Conservation (phyloP, 1,140 invertebrate species). For the Sycophaga agraensis region DNA sequence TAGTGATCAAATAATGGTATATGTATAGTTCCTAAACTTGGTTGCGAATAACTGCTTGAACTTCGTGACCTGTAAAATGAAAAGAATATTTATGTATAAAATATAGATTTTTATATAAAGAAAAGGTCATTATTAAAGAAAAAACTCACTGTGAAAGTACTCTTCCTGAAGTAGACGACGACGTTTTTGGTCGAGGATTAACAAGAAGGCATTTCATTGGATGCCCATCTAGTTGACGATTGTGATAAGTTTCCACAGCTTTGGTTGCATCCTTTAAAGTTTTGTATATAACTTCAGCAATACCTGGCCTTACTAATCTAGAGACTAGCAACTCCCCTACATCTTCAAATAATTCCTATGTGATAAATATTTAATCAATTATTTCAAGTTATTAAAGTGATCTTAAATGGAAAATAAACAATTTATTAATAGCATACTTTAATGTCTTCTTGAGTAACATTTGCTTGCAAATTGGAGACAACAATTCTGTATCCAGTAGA, state of each 20-base stretch:
- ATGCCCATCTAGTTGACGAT: slow-evolving; percentile 83
- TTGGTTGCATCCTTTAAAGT: slow-evolving; percentile 80
- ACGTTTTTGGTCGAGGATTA: slow-evolving; percentile 68
- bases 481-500: slow-evolving; percentile 73
- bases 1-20: slow-evolving; percentile 53
- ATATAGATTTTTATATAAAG: not conserved
- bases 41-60: slow-evolving; percentile 50
- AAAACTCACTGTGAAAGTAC: slow-evolving; percentile 48
- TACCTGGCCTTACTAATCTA: slow-evolving; percentile 79
- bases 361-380: not conserved
- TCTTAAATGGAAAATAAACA: slow-evolving; percentile 1
- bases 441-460: slow-evolving; percentile 86
- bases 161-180: slow-evolving; percentile 59
- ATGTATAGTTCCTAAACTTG: slow-evolving; percentile 54
- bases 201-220: slow-evolving; percentile 80
- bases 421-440: slow-evolving; percentile 59
- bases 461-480: slow-evolving; percentile 82
- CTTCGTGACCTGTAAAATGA: slow-evolving; percentile 44
- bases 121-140: not conserved
- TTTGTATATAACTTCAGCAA: slow-evolving; percentile 87
- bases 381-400: no score
- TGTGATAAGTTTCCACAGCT: slow-evolving; percentile 90
- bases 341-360: slow-evolving; percentile 87
- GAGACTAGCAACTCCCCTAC: slow-evolving; percentile 83
- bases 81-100: slow-evolving; percentile 12